Percentiles rank a stretch among this genome's conserved stretches.
Conservation (phyloP, 1,140 invertebrate genomes). For the Pteromalus puparum region DNA sequence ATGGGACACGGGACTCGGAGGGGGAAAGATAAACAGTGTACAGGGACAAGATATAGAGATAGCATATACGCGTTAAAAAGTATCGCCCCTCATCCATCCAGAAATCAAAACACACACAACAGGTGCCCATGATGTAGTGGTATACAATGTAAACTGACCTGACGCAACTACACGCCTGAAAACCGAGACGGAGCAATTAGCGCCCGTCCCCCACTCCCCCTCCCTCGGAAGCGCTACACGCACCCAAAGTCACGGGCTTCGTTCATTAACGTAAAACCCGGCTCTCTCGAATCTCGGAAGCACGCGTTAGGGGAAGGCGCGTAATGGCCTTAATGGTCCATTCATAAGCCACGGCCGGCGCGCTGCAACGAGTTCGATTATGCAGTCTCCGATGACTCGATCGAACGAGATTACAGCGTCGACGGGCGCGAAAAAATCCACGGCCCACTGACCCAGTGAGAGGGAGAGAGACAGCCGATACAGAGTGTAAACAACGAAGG, state of each 20-base stretch:
- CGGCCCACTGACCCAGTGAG: no score
- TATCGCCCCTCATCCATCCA: not conserved
- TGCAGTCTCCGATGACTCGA: not conserved
- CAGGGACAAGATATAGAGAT: no score
- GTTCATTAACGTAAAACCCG: not conserved
- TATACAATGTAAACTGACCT: conserved; percentile 60
- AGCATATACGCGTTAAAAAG: not conserved
- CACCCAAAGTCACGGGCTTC: no score
- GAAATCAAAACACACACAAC: not conserved
- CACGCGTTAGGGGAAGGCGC: not conserved
- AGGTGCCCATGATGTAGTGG: not conserved
- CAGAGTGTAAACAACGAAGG: no score
- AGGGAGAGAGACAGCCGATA: no score
- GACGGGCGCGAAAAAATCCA: not conserved
- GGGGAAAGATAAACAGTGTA: conserved; percentile 11
- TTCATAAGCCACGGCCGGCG: not conserved
- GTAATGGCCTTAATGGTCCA: conserved; percentile 12
- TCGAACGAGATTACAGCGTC: not conserved
- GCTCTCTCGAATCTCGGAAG: no score
- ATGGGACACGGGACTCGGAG: conserved; percentile 19
- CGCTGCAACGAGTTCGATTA: not conserved
- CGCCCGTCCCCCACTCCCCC: no score
- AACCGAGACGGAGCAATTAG: conserved; percentile 64
- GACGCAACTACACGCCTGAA: conserved; percentile 56
- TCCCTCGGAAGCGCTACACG: no score